Conservation (phyloP, 2,888 invertebrate genomes). For the Desoria tigrina region DNA sequence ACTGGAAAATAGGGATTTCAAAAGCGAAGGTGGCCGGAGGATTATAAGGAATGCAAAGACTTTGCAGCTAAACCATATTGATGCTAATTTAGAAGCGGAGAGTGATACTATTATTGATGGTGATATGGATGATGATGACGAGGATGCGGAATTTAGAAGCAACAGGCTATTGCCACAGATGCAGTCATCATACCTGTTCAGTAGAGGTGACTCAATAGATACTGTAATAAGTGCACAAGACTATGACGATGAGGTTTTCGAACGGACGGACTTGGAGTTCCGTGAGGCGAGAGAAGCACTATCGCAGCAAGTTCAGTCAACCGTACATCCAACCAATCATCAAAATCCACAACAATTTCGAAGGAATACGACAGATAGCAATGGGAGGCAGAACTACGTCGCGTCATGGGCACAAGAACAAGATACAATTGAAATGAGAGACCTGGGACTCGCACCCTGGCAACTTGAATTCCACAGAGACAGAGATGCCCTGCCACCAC, state of each 20-base stretch:
- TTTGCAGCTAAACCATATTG: neutral
- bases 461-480: slow-evolving; percentile 59
- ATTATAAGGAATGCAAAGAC: slow-evolving; percentile 1
- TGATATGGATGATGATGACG: slow-evolving; percentile 41
- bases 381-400: slow-evolving; percentile 26
- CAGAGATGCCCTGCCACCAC: slow-evolving; percentile 39
- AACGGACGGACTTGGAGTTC: slow-evolving; percentile 36
- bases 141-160: slow-evolving; percentile 30
- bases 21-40: slow-evolving; percentile 19
- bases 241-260: slow-evolving; percentile 54
- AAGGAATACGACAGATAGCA: slow-evolving; percentile 56
- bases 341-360: slow-evolving; percentile 60
- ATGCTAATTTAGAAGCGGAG: neutral
- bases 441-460: slow-evolving; percentile 61
- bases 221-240: slow-evolving; percentile 69
- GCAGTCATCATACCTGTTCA: slow-evolving; percentile 48
- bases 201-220: slow-evolving; percentile 66
- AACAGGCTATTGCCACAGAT: slow-evolving; percentile 23
- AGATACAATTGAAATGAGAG: slow-evolving; percentile 69
- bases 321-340: slow-evolving; percentile 53
- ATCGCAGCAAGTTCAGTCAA: slow-evolving; percentile 17
- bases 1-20: slow-evolving; percentile 62
- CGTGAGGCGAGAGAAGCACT: slow-evolving; percentile 20
- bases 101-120: slow-evolving; percentile 31
- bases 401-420: slow-evolving; percentile 70